These are phyloP conservation scores for Catharus bicknelli DNA, from an alignment of 2,113 vertebrate genomes.

Conservation along the genomic window DNA sequence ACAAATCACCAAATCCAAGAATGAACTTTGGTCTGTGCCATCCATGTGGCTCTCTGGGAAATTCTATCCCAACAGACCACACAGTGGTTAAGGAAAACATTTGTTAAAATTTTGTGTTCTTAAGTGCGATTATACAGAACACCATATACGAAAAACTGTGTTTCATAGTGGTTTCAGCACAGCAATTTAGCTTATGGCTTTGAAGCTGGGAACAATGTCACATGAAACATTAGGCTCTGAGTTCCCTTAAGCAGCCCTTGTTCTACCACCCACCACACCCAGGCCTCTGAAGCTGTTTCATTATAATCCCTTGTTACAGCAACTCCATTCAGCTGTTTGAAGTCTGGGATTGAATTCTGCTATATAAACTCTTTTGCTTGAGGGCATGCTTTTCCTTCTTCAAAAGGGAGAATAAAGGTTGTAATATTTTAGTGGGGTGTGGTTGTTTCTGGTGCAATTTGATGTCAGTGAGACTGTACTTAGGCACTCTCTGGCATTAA, in stretches of 20 bases:
- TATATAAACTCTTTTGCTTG: not conserved
- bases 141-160: not conserved
- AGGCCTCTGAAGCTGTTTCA: conserved; percentile 5
- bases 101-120: conserved; percentile 30
- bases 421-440: not conserved
- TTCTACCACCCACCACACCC: not conserved
- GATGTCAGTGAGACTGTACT: not conserved
- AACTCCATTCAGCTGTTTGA: conserved; percentile 49
- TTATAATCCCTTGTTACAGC: conserved; percentile 4
- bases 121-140: not conserved
- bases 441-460: not conserved
- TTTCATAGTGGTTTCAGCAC: not conserved
- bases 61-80: not conserved
- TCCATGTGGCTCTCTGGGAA: not conserved
- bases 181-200: not conserved
- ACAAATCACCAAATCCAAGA: not conserved
- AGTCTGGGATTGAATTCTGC: not conserved
- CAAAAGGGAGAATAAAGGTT: not conserved
- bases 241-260: not conserved
- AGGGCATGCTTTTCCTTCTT: not conserved
- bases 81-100: not conserved
- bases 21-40: not conserved
- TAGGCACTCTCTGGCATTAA: not conserved
- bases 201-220: not conserved
- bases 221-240: not conserved